Percentiles rank a stretch among this genome's conserved stretches.
Evolutionary conservation across 2,888 invertebrate genomes (phyloP).

Genomic region (Amphimallon solstitiale): DNA sequence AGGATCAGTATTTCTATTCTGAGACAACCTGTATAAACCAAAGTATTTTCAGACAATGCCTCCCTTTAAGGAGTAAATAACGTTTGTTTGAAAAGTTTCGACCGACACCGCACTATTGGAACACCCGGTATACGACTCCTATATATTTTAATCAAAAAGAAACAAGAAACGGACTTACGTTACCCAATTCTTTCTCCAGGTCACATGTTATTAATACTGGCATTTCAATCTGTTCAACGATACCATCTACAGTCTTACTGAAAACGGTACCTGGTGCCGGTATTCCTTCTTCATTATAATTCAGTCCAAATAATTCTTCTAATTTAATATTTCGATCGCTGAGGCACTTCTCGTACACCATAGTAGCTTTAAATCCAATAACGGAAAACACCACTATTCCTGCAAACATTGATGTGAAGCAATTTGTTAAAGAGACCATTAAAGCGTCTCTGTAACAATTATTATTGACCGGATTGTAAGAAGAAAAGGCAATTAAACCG

Average conservation of each 20-base stretch:
- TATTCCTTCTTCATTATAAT: slow-evolving; percentile 63
- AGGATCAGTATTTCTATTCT: too few species aligned
- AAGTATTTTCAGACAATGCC: too few species aligned
- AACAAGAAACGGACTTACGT: slow-evolving; percentile 72
- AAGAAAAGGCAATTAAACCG: slow-evolving; percentile 94
- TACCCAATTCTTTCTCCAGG: slow-evolving; percentile 86
- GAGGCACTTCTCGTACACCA: slow-evolving; percentile 82
- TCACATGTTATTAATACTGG: slow-evolving; percentile 80
- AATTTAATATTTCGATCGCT: slow-evolving; percentile 71
- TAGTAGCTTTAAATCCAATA: slow-evolving; percentile 91
- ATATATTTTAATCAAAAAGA: neutral
- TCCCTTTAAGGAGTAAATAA: too few species aligned
- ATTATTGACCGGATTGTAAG: slow-evolving; percentile 96
- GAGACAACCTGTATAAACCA: too few species aligned
- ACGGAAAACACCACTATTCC: slow-evolving; percentile 96
- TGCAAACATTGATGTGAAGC: slow-evolving; percentile 96
- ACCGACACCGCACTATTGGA: too few species aligned
- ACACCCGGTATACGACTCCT: too few species aligned
- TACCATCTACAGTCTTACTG: slow-evolving; percentile 66
- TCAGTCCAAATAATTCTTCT: slow-evolving; percentile 67
- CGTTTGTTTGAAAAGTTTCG: too few species aligned
- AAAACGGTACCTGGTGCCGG: slow-evolving; percentile 70
- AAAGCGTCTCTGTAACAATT: slow-evolving; percentile 95
- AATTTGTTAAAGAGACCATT: slow-evolving; percentile 91
- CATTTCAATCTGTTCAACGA: slow-evolving; percentile 69